Base-by-base conservation (phyloP, 2,113 vertebrate genomes). In the Oryzias curvinotus region DNA sequence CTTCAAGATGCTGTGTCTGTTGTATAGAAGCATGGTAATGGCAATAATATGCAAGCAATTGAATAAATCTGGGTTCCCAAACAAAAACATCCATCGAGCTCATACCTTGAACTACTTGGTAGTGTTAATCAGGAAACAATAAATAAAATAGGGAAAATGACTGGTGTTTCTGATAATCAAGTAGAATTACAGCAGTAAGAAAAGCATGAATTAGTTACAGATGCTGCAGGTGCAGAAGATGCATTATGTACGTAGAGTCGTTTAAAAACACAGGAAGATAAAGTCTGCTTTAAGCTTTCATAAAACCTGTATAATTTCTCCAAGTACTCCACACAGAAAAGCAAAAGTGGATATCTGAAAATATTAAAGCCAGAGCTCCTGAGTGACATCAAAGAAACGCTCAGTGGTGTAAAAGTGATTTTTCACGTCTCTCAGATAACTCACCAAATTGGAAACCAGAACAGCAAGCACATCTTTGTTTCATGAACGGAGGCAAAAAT, bases 401-500 rank as follows among this genome's bases (percentile, higher is more conserved):
- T 75, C 59, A 44, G 5, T 62, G 67, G 62, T 73, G 68, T 62
- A 73, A 57, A 81, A 73, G 10, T 23, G 65, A 62, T 75, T 79
- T 58, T 54, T n/a, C 60, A 52, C 30, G 52, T 75, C 58, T 61
- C 46, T 45, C 13, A 66, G 49, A 82, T 57, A 68, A 65, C 10
- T 45, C 44, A 5, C 26, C 44, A 57, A 52, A 67, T 58, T 53
- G 68, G 57, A 65, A 74, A 44, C 17, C 26, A 42, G 21, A 26
- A 44, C 61, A 62, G 55, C 59, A 60, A 81, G 72, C 54, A 41
- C 53, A 68, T 57, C 46, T 70, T 16, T 43, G 65, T 43, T 55
- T 57, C 64, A 57, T 61, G 60, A 83, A 80, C 68, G 26, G 64
- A 80, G 61, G 65, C 66, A 69, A 71, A 78, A 84, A 4, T 41